Evolutionary conservation across 1,140 invertebrate genomes (phyloP), one percentile per base, ranked within the genome.

Genomic region (Varroa destructor): DNA sequence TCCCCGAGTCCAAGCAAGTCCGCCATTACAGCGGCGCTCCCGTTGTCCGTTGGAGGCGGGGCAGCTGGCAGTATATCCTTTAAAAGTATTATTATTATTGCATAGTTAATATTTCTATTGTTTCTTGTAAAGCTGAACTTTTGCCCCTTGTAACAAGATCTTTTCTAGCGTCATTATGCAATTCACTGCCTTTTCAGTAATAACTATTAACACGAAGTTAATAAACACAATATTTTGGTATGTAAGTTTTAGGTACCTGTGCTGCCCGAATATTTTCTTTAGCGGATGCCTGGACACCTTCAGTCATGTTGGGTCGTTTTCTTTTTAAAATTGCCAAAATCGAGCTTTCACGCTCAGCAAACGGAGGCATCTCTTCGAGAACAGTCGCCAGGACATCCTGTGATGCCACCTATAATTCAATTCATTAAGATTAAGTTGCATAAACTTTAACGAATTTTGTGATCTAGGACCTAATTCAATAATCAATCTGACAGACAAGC

Each of bases 301-400:
- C 61, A 37, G 61, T 67, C 61, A 67, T 67, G 37, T 67, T 67
- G 40, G 90, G 90, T 77, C 96, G 96, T 36, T 67, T 67, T 81
- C 97, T 95, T 81, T 98, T 97, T 74, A 97, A 84, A 73, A 98
- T 88, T 61, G 94, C 93, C 72, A 97, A 84, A 77, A 97, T 92
- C 4, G 92, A 96, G 64, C 93, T 96, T 82, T 98, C 94, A 76
- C 94, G 85, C 82, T 99, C 96, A 3, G 95, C 91, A 82, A 97
- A 99, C 56, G 95, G 93, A 71, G 96, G 96, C 96, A 99, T 99
- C 84, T 98, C 94, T 84, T 99, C 95, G 71, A 99, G 83, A 67
- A 99, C 94, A 67, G 93, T 96, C 6, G 93, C 93, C 84, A 88
- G 75, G 46, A 67, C 61, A 37, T 67, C 61, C 46, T 67, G 61